Conservation (phyloP, 2,888 invertebrate genomes). For the Oxytorus armatus region DNA sequence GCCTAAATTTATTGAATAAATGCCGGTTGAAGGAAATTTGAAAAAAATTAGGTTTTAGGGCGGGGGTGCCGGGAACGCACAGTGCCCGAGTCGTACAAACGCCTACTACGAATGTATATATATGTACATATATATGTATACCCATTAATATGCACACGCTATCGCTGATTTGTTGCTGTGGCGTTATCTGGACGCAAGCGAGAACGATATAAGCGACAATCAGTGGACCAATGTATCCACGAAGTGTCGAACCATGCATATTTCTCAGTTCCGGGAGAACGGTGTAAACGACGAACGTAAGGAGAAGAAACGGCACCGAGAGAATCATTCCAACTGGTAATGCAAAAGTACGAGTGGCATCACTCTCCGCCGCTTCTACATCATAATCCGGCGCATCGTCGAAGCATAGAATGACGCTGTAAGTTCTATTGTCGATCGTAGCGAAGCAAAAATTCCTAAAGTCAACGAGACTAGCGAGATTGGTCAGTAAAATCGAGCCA, state of each 20-base stretch:
- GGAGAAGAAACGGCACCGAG: constrained; percentile 79
- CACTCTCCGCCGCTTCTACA: not conserved
- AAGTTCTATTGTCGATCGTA: constrained; percentile 12
- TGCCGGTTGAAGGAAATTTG: no score
- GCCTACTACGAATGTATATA: no score
- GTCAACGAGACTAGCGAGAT: not conserved
- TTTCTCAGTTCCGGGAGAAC: constrained; percentile 80
- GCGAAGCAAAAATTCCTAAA: constrained; percentile 72
- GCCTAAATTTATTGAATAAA: no score
- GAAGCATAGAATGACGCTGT: constrained; percentile 72
- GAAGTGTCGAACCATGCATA: constrained; percentile 80
- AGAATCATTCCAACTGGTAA: constrained; percentile 75
- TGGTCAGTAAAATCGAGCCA: constrained; percentile 70
- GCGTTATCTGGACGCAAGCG: constrained; percentile 70
- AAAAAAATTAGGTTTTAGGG: no score
- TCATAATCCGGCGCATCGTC: constrained; percentile 25
- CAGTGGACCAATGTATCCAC: constrained; percentile 77
- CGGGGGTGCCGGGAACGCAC: no score
- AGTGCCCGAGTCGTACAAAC: no score
- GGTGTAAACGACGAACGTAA: constrained; percentile 79
- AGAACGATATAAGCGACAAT: constrained; percentile 76
- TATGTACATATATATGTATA: constrained; percentile 54
- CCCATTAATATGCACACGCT: constrained; percentile 72
- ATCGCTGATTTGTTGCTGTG: constrained; percentile 59
- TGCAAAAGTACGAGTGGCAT: not conserved